These are phyloP conservation scores for Hoplodrina ambigua DNA, from an alignment of 2,888 invertebrate species.

Conservation along the genomic window DNA sequence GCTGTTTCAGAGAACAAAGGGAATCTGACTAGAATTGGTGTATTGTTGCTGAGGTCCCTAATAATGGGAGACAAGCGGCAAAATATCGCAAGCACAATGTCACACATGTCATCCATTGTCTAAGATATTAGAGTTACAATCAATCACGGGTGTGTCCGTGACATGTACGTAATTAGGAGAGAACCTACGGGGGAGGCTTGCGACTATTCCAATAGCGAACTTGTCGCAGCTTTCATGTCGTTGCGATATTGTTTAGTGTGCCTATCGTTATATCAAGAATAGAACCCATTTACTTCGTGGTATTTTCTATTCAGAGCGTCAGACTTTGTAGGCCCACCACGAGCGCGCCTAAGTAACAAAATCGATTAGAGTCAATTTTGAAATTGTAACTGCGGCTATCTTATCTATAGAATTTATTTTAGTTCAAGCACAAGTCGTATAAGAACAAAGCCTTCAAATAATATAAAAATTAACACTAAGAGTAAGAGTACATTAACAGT, in stretches of 20 bases:
- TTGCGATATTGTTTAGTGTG: slow-evolving; percentile 44
- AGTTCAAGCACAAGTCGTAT: too few relatives aligned
- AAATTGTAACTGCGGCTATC: too few relatives aligned
- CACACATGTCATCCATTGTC: slow-evolving; percentile 83
- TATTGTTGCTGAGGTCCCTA: slow-evolving; percentile 60
- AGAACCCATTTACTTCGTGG: background rate
- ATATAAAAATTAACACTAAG: too few relatives aligned
- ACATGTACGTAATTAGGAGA: slow-evolving; percentile 87
- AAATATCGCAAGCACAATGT: slow-evolving; percentile 75
- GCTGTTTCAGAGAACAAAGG: slow-evolving; percentile 65
- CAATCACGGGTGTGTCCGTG: slow-evolving; percentile 87
- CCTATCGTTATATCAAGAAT: background rate
- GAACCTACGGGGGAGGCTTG: slow-evolving; percentile 69
- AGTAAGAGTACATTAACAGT: too few relatives aligned
- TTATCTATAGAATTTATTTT: too few relatives aligned
- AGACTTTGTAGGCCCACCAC: background rate
- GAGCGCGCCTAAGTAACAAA: too few relatives aligned
- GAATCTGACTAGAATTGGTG: slow-evolving; percentile 56
- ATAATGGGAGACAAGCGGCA: slow-evolving; percentile 63
- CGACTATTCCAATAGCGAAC: slow-evolving; percentile 67
- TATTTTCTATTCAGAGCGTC: background rate
- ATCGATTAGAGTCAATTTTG: too few relatives aligned
- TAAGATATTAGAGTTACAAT: slow-evolving; percentile 87
- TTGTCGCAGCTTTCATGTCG: slow-evolving; percentile 38
- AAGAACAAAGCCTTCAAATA: too few relatives aligned